phyloP scores from a whole-genome alignment of 2,888 invertebrate genomes.

The Pyrocoelia pectoralis region DNA sequence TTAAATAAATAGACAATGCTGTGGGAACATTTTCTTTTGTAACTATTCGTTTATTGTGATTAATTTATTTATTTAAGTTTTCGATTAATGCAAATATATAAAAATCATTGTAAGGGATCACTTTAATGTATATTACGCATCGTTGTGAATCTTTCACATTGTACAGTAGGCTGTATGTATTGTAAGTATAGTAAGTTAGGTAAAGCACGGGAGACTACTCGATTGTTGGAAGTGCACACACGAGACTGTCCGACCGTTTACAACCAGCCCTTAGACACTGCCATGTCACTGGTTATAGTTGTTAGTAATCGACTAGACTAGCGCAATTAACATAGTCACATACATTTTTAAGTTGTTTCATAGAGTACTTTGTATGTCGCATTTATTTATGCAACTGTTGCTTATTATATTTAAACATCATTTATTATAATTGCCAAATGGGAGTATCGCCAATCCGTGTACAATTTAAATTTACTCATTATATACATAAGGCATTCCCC shows the following conservation, averaged over 20 bases:
- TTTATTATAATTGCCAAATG: constrained; percentile 13
- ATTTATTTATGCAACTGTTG: constrained; percentile 47
- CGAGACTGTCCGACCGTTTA: constrained; percentile 38
- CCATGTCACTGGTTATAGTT: constrained; percentile 45
- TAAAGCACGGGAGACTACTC: constrained; percentile 44
- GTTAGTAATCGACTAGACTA: constrained; percentile 41
- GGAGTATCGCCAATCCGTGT: constrained; percentile 8
- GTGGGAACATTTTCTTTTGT: constrained; percentile 4
- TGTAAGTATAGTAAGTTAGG: constrained; percentile 49
- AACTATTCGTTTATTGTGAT: constrained; percentile 7
- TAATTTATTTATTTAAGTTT: constrained; percentile 12
- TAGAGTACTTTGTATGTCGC: constrained; percentile 52
- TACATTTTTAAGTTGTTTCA: constrained; percentile 39
- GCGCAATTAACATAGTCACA: constrained; percentile 40
- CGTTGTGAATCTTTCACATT: constrained; percentile 55
- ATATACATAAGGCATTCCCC: constrained; percentile 22
- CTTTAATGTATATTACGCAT: constrained; percentile 42
- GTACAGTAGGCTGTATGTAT: constrained; percentile 57
- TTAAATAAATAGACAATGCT: constrained; percentile 8
- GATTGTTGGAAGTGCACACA: constrained; percentile 44
- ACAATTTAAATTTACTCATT: constrained; percentile 16
- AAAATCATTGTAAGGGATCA: constrained; percentile 37
- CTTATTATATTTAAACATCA: constrained; percentile 35
- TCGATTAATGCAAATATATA: constrained; percentile 14
- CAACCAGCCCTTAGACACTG: constrained; percentile 45